Evolutionary conservation across 1,140 invertebrate genomes (phyloP).

Genomic region (Potamilus streckersoni): DNA sequence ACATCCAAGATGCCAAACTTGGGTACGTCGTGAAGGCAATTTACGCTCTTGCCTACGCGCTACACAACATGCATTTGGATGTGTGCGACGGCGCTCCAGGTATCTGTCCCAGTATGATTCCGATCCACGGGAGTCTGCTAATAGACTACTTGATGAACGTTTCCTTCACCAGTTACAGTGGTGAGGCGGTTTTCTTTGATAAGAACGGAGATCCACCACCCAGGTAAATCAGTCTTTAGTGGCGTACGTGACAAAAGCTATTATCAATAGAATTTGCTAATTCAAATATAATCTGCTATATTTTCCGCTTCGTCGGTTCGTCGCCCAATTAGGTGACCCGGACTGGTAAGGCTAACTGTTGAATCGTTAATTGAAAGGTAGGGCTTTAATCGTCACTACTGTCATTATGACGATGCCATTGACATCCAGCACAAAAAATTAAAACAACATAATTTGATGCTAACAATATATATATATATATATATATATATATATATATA

Average conservation of each 20-base stretch:
- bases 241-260: background rate
- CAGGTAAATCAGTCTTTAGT: conserved; percentile 72
- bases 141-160: conserved; percentile 82
- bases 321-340: no score
- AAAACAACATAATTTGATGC: no score
- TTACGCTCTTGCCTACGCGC: conserved; percentile 77
- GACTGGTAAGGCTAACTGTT: no score
- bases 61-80: conserved; percentile 73
- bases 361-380: no score
- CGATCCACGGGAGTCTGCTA: conserved; percentile 76
- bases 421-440: no score
- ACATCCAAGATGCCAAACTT: conserved; percentile 81
- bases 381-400: no score
- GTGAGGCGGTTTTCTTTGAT: conserved; percentile 82
- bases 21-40: conserved; percentile 83
- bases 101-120: conserved; percentile 75
- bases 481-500: no score
- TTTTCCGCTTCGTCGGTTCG: no score
- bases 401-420: no score
- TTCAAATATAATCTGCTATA: no score
- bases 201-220: conserved; percentile 86
- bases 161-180: conserved; percentile 77
- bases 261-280: no score
- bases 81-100: conserved; percentile 65
- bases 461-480: no score